Base-by-base conservation (phyloP, 2,888 invertebrate species). In the Lysandra bellargus region DNA sequence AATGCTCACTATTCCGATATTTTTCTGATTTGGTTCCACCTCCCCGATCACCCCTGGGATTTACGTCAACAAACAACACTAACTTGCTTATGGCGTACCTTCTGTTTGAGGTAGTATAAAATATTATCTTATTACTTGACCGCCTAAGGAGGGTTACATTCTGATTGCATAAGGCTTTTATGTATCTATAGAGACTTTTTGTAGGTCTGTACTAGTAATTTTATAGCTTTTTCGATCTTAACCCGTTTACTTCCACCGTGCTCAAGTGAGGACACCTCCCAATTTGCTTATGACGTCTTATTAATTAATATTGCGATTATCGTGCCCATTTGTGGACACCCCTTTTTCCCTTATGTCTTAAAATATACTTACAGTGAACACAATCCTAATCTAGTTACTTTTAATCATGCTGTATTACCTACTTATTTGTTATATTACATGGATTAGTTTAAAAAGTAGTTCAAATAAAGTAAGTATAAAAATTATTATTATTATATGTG, bases 91-190 rank as follows among this genome's bases (percentile, higher is more conserved):
- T 61, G 23, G 61, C 30, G 64, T 64, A 5, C 33, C 69, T 69
- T 69, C 33, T 69, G 69, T 69, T 69, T 69, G 69, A 17, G 64
- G 30, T 30, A 64, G 69, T 37, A 69, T 69, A 69, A 33, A 69
- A 69, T 69, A 69, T 69, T 69, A 69, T 69, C 69, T 69, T 33
- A 69, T 69, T 69, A 69, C 69, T 33, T 69, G 33, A 69, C 69
- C 69, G 69, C 69, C 69, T 69, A 69, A 14, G 69, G 64, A 23
- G 64, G 64, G 69, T 37, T 69, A 69, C 30, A 12, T 69, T 69
- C 69, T 69, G 69, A 69, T 69, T 69, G 37, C 69, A 37, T 33
- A 64, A 49, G 69, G 12, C 33, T 30, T 30, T 69, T 69, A 30
- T 30, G 30, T 69, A 57, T 57, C 57, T 57, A 4, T 57, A 17